Evolutionary conservation across 2,888 invertebrate genomes (phyloP).

Genomic region (Drosophila lutescens): DNA sequence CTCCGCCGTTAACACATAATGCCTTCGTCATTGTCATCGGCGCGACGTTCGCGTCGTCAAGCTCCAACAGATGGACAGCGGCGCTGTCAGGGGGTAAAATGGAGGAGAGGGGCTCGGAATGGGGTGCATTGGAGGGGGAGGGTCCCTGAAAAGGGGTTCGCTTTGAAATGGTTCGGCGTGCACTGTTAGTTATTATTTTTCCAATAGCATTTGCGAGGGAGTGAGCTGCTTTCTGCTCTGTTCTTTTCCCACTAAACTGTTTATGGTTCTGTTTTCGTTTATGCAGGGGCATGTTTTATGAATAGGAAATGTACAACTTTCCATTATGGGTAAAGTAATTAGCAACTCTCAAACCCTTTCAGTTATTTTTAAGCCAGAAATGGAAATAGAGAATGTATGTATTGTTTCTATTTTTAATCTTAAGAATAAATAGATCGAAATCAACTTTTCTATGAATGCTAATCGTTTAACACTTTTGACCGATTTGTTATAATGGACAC

Average conservation of each 20-base stretch:
- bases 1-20: slow-evolving; percentile 36
- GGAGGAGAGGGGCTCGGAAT: slow-evolving; percentile 27
- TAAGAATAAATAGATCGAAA: background rate
- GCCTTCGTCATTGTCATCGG: slow-evolving; percentile 48
- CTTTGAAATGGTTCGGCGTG: slow-evolving; percentile 17
- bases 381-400: background rate
- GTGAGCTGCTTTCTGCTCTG: slow-evolving; percentile 24
- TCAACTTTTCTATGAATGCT: background rate
- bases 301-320: slow-evolving; percentile 11
- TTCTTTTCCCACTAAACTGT: slow-evolving; percentile 40
- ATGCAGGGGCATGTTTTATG: slow-evolving; percentile 55
- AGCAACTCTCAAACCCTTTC: background rate
- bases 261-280: slow-evolving; percentile 64
- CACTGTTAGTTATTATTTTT: slow-evolving; percentile 60
- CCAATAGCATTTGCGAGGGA: slow-evolving; percentile 43
- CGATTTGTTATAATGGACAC: background rate
- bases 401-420: background rate
- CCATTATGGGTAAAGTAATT: slow-evolving; percentile 3
- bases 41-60: slow-evolving; percentile 55
- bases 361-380: background rate
- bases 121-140: background rate
- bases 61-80: slow-evolving; percentile 67
- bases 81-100: slow-evolving; percentile 1
- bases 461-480: too few relatives aligned
- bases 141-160: slow-evolving; percentile 42